Evolutionary conservation across 2,797 vertebrate species (phyloP), one percentile per base, ranked within the genome.

Genomic region (Pseudochirops cupreus): DNA sequence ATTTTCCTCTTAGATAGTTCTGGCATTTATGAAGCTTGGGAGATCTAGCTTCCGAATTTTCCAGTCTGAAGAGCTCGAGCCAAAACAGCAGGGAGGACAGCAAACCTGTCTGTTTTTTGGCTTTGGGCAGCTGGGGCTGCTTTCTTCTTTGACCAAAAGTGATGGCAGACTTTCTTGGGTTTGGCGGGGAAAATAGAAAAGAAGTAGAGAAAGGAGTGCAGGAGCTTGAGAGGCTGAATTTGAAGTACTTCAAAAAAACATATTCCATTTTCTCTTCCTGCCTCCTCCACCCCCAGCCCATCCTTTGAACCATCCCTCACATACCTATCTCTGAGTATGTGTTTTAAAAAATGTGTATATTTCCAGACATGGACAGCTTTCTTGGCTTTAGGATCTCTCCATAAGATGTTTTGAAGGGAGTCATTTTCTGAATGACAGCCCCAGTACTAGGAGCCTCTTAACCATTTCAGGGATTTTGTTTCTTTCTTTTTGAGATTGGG

Each of bases 91-190:
- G 98, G 97, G 97, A 98, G 97, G 98, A 98, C 14, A 97, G 98
- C 97, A 98, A 98, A 98, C 98, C 97, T 98, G 98, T 97, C 97
- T 16, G 6, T 97, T 97, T 97, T 98, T 98, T 98, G 97, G 97
- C 97, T 98, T 95, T 95, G 50, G 94, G 98, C 98, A 98, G 97
- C 97, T 98, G 98, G 98, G 97, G 91, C 97, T 98, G 95, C 97
- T 98, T 98, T 87, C 98, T 98, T 96, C 96, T 98, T 98, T 98
- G 98, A 98, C 96, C 96, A 97, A 94, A 96, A 98, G 98, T 93
- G 87, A 93, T 95, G 93, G 98, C 97, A 98, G 95, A 92, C 97
- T 98, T 98, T 96, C 96, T 97, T 97, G 92, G 62, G 39, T 92
- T 97, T 96, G 96, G 87, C 39, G 59, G 93, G 92, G 90, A 94